Evolutionary conservation across 2,113 vertebrate species (phyloP), one percentile per base, ranked within the genome.

Genomic region (Serinus canaria): DNA sequence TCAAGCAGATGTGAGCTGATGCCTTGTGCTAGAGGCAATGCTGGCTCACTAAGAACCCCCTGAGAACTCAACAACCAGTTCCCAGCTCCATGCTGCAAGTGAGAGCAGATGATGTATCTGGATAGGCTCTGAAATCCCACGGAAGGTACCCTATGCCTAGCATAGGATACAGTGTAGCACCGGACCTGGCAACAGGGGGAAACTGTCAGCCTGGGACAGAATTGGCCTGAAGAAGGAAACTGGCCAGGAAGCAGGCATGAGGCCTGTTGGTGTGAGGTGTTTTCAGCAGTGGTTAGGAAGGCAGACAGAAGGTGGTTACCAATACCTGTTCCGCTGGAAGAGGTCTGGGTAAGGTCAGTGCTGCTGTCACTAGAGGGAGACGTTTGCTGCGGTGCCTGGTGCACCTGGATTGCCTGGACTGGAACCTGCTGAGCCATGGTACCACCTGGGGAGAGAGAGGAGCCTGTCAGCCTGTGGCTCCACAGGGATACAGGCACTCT

Each of bases 371-470:
- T 98, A 80, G 97, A 98, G 92, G 98, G 98, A 96, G 99, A 98
- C 96, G 98, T 98, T 96, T 98, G 96, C 97, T 99, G 99, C 3
- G 98, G 96, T 95, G 98, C 98, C 90, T 98, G 98, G 96, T 99
- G 99, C 92, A 99, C 99, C 98, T 99, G 99, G 94, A 99, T 99
- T 28, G 99, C 98, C 98, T 99, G 99, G 56, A 99, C 98, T n/a
- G 98, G 98, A 83, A 98, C 98, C 97, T 99, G 99, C 98, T 99
- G 99, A 76, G 98, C 97, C 97, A 99, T 97, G 21, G 99, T 98
- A 53, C 98, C 98, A 93, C 99, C 99, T 99, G 95, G 3, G 33
- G 85, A 97, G 55, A 98, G 56, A 94, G 28, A 93, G 27, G 30
- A 91, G 49, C 67, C 70, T 43, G 7, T 96, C 8, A 95, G 74